Evolutionary conservation across 2,113 vertebrate species (phyloP), one percentile per base, ranked within the genome.

Genomic region (Sceloporus tristichus): DNA sequence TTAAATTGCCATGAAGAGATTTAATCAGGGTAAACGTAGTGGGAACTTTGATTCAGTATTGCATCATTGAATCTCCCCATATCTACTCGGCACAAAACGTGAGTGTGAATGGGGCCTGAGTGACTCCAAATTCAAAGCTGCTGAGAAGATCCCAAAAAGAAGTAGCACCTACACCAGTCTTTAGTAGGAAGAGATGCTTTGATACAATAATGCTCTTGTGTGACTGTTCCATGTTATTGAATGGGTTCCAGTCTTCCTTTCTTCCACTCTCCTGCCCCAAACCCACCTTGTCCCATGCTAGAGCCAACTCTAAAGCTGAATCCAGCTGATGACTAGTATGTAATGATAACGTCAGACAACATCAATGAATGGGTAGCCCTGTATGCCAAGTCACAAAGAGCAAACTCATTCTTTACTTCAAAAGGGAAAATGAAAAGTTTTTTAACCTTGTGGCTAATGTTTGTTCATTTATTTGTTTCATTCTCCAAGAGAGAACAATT

Each of bases 401-500:
- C 73, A 84, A 82, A 48, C n/a, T n/a, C 23, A 11, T 88, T 78
- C 9, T 78, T 56, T 66, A 13, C 21, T 54, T 13, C 73, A 10
- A 71, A 71, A 4, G 68, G 68, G 25, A 10, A 66, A 66, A 34
- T 34, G 34, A 34, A 66, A 66, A 81, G 80, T 59, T 88, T 78
- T 29, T 82, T 78, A 84, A 34, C 59, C 13, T 10, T 65, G 56
- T 34, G 71, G 73, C 74, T 88, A 71, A 34, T 87, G 79, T 83
- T 88, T 76, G 74, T 68, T 88, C 87, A 88, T 78, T 88, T 88
- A 84, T 78, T 88, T 88, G 81, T 83, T 83, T 82, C 70, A 73
- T 88, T 83, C 87, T 70, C 74, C 81, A 56, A 83, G 73, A 88
- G 87, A 71, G 81, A 84, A 88, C 42, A 78, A 78, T 88, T 84